Percentiles rank a stretch among this genome's conserved stretches.
Evolutionary conservation across 2,888 invertebrate species (phyloP).

Genomic region (Mythimna vitellina): DNA sequence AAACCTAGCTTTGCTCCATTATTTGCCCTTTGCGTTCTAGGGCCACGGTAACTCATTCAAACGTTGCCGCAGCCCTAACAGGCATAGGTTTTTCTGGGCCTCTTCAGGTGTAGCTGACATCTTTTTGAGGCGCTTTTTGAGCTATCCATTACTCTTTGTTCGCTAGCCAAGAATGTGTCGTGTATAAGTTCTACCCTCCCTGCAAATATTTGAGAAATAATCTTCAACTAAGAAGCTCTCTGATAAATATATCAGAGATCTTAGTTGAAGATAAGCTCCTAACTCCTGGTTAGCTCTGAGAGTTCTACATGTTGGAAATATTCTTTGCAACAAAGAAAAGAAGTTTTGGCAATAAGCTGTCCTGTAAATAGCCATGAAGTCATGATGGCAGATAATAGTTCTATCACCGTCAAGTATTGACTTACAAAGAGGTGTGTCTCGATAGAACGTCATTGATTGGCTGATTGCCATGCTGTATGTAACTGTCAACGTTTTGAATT

Average conservation of each 20-base stretch:
- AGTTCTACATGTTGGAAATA: slow-evolving; percentile 1
- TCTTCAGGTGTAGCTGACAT: too few species aligned
- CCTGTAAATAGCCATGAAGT: slow-evolving; percentile 9
- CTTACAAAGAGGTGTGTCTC: slow-evolving; percentile 39
- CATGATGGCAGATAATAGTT: neutral
- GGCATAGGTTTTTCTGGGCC: too few species aligned
- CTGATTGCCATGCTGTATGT: slow-evolving; percentile 50
- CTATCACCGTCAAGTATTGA: neutral
- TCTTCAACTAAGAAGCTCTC: too few species aligned
- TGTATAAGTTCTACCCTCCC: neutral
- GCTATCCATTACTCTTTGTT: too few species aligned
- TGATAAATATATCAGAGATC: neutral
- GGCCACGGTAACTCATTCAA: too few species aligned
- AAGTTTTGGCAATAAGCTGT: neutral
- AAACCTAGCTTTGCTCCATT: too few species aligned
- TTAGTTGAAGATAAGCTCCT: neutral
- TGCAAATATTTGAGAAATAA: neutral
- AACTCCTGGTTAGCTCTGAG: neutral
- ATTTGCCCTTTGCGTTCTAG: too few species aligned
- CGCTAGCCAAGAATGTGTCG: too few species aligned
- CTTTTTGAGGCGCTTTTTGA: too few species aligned
- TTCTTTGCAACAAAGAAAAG: neutral
- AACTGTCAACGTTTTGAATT: slow-evolving; percentile 30
- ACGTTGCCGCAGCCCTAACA: too few species aligned
- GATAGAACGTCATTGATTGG: slow-evolving; percentile 47